These are phyloP conservation scores for Tamandua tetradactyla DNA, from an alignment of 2,797 vertebrate genomes.

Conservation along the genomic window DNA sequence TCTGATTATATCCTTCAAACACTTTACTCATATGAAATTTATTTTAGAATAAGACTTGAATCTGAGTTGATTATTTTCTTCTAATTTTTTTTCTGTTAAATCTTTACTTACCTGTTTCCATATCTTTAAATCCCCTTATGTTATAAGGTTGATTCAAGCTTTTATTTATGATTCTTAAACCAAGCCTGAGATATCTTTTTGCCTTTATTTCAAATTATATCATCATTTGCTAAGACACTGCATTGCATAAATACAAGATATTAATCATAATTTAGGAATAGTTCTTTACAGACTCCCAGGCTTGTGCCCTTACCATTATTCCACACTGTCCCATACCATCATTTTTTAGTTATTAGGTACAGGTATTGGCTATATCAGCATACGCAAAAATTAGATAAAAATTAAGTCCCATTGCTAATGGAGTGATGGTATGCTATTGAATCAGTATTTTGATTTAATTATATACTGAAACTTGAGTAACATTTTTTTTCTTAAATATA, in stretches of 20 bases:
- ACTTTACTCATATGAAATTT: background rate
- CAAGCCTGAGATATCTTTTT: background rate
- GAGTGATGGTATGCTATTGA: background rate
- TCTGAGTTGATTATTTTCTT: conserved; percentile 51
- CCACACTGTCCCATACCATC: background rate
- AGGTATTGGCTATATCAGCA: background rate
- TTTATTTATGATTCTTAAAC: conserved; percentile 40
- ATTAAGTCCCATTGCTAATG: background rate
- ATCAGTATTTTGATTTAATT: conserved; percentile 51
- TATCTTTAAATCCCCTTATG: background rate
- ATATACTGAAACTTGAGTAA: background rate
- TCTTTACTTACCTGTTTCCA: background rate
- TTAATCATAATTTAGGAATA: background rate
- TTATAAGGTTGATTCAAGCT: background rate
- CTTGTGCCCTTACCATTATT: background rate
- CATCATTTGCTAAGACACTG: background rate
- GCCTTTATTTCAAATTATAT: conserved; percentile 46
- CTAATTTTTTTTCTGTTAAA: conserved; percentile 56
- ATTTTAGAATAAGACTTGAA: conserved; percentile 38
- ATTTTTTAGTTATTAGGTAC: conserved; percentile 17
- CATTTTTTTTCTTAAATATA: conserved; percentile 41
- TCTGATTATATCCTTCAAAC: conserved; percentile 31
- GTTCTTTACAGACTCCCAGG: background rate
- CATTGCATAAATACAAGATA: conserved; percentile 14
- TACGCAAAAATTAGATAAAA: conserved; percentile 47